Base-by-base conservation (phyloP, 2,888 invertebrate genomes). In the Eupithecia inturbata region DNA sequence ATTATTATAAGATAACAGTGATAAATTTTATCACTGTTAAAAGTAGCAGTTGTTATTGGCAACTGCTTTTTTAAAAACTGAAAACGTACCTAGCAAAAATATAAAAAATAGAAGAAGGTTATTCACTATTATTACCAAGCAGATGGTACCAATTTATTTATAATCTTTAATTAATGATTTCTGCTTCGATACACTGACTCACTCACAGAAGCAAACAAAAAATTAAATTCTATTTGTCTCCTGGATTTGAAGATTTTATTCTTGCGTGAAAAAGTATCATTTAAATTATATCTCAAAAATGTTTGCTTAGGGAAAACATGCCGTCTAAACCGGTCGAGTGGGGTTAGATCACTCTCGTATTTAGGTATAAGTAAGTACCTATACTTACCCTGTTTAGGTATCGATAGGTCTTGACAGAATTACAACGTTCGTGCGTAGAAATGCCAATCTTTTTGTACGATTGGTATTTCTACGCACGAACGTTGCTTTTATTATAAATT, bases 231-330 rank as follows among this genome's bases (percentile, higher is more conserved):
- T 16, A 60, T 6, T 60, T 60, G 1, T 60, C 28, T 22, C 6
- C 36, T 39, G 39, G 1, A 16, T 36, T 66, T 26, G 22, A 36
- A 22, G 36, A 26, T 66, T 62, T 67, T 68, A 72, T 78, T 74
- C 78, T 77, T 68, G 49, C 70, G 73, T 78, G 78, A 82, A 81
- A 80, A 82, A 77, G 79, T 79, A 72, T 81, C 68, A 67, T 80
- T 79, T 77, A 70, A 75, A 77, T 76, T 76, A 79, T 79, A 78
- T 70, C 67, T 77, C 68, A 77, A 77, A 77, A 67, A 73, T 75
- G 70, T 49, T 68, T 45, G 78, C 74, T 78, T 78, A 76, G 79
- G 80, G 79, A 80, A 80, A 80, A 82, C 63, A 74, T 68, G 64
- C 64, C 63, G 63, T 68, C 39, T n/a, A 71, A 79, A 79, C 79